Conservation (phyloP, 2,888 invertebrate species). For the Cataglyphis livida region DNA sequence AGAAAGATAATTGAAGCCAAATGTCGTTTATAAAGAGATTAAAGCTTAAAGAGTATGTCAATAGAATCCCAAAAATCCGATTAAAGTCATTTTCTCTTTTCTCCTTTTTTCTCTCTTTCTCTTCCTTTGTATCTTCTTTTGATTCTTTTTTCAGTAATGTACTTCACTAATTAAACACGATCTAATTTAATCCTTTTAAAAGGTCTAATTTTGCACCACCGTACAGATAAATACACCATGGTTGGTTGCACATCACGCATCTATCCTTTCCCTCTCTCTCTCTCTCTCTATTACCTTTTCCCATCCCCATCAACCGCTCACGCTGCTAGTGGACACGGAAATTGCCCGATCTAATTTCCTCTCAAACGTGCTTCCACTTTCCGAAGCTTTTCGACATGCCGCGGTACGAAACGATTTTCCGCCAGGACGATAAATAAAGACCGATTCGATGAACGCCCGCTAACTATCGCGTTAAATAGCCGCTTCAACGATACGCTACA, state of each 20-base stretch:
- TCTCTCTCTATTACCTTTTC: conserved; percentile 28
- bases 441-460: conserved; percentile 53
- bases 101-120: background rate
- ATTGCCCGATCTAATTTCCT: conserved; percentile 72
- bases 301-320: background rate
- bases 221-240: conserved; percentile 70
- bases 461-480: conserved; percentile 47
- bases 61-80: background rate
- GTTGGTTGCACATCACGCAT: conserved; percentile 45
- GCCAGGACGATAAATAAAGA: conserved; percentile 51
- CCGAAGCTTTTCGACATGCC: conserved; percentile 47
- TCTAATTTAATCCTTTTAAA: conserved; percentile 81
- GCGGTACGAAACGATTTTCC: conserved; percentile 66
- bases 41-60: background rate
- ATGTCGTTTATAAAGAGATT: background rate
- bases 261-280: conserved; percentile 40
- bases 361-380: conserved; percentile 55
- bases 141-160: conserved; percentile 17
- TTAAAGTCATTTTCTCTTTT: background rate
- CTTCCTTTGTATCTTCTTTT: background rate
- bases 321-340: conserved; percentile 58
- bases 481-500: conserved; percentile 7
- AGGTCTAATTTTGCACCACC: conserved; percentile 71
- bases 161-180: conserved; percentile 77
- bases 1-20: background rate